These are phyloP conservation scores for Paragorgia papillata DNA, from an alignment of 92 coral and sea anemone species.

Conservation along the genomic window DNA sequence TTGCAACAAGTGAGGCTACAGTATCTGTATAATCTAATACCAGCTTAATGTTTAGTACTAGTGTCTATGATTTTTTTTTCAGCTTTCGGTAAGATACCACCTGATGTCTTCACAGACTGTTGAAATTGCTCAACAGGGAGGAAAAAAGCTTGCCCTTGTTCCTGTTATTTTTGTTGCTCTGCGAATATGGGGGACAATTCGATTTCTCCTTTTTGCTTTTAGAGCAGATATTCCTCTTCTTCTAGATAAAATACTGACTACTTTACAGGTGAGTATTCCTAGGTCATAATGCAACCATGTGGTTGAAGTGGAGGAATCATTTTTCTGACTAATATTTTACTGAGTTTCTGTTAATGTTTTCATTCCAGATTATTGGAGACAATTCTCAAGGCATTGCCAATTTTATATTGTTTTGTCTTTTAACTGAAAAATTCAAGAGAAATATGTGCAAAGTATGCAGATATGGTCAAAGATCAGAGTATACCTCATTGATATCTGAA, in stretches of 20 bases:
- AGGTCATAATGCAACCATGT: too few relatives aligned
- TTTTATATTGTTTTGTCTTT: slow-evolving; percentile 71
- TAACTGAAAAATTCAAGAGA: slow-evolving; percentile 65
- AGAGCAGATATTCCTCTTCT: slow-evolving; percentile 3
- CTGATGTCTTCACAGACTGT: slow-evolving; percentile 43
- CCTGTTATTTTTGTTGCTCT: slow-evolving; percentile 78
- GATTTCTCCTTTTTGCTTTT: slow-evolving; percentile 59
- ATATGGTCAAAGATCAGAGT: background rate
- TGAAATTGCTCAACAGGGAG: slow-evolving; percentile 67
- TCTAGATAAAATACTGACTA: slow-evolving; percentile 46
- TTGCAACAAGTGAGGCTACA: too few relatives aligned
- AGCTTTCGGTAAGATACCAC: slow-evolving; percentile 15
- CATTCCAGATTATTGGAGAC: slow-evolving; percentile 77
- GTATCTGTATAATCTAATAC: too few relatives aligned
- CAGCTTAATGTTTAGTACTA: too few relatives aligned
- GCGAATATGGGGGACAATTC: slow-evolving; percentile 90
- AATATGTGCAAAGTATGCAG: background rate
- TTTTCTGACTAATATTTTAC: too few relatives aligned
- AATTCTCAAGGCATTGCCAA: slow-evolving; percentile 80
- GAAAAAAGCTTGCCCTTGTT: slow-evolving; percentile 69
- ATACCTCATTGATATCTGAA: background rate
- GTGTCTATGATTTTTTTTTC: background rate
- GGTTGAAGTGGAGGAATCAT: too few relatives aligned
- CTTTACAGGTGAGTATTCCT: slow-evolving; percentile 62
- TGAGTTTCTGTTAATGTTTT: background rate